phyloP scores from a whole-genome alignment of 2,113 vertebrate genomes.

The Antidorcas marsupialis region DNA sequence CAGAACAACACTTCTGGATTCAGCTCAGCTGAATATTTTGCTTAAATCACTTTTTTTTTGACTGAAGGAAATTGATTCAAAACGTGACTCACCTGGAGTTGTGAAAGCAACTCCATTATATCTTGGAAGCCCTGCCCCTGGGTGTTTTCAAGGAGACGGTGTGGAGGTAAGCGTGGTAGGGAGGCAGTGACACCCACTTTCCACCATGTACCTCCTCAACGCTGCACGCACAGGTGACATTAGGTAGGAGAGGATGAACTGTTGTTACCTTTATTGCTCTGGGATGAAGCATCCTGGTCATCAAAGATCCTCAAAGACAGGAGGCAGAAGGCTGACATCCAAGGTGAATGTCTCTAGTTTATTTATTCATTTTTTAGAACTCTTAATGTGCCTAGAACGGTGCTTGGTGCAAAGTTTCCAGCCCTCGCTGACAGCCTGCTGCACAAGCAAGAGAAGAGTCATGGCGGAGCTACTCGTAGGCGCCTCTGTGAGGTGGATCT shows the following conservation, averaged over 20 bases:
- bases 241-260: not conserved
- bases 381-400: not conserved
- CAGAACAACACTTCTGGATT: not conserved
- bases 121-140: not conserved
- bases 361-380: not conserved
- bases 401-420: not conserved
- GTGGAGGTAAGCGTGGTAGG: not conserved
- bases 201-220: not conserved
- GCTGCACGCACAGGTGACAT: not conserved
- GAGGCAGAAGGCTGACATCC: not conserved
- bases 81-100: not conserved
- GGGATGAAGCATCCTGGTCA: not conserved
- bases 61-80: not conserved
- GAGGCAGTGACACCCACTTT: not conserved
- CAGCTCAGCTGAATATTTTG: not conserved
- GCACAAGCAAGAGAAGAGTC: not conserved
- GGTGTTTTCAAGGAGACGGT: not conserved
- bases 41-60: conserved; percentile 22
- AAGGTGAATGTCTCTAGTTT: not conserved
- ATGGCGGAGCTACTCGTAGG: not conserved
- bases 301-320: not conserved
- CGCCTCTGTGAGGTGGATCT: not conserved
- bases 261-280: not conserved
- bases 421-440: not conserved
- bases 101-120: not conserved